phyloP scores from a whole-genome alignment of 1,140 invertebrate genomes.

The Drosophila chauvacae region DNA sequence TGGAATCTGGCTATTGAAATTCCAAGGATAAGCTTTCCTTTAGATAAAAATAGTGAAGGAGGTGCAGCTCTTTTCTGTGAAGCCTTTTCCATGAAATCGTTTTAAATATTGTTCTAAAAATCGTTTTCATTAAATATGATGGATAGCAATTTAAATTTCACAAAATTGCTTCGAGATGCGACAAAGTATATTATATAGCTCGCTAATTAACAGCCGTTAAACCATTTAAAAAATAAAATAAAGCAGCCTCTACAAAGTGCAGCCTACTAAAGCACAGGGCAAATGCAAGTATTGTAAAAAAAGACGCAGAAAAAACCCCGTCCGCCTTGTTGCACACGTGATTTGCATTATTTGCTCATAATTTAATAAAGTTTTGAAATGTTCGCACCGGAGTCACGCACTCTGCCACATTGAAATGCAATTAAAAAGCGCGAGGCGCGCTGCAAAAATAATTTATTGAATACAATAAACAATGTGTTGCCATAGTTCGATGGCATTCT shows the following conservation, averaged over 20 bases:
- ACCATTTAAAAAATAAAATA: slow-evolving; percentile 8
- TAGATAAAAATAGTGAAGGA: background rate
- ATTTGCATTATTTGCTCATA: slow-evolving; percentile 67
- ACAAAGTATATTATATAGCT: background rate
- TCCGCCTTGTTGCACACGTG: slow-evolving; percentile 23
- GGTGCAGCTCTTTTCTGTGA: background rate
- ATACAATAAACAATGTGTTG: slow-evolving; percentile 65
- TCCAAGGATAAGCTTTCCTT: background rate
- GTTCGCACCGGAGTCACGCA: slow-evolving; percentile 51
- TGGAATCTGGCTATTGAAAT: background rate
- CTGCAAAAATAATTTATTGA: slow-evolving; percentile 54
- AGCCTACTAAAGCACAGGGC: slow-evolving; percentile 48
- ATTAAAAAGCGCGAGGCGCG: slow-evolving; percentile 35
- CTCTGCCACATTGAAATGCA: slow-evolving; percentile 61
- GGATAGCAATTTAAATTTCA: background rate
- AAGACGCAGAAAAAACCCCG: slow-evolving; percentile 2
- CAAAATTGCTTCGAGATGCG: too few species aligned
- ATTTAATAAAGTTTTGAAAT: slow-evolving; percentile 70
- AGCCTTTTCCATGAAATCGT: background rate
- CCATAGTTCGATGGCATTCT: slow-evolving; percentile 54
- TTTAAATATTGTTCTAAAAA: background rate
- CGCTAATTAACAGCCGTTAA: slow-evolving; percentile 33
- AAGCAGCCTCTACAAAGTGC: slow-evolving; percentile 26
- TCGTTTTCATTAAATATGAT: background rate
- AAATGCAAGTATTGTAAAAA: slow-evolving; percentile 8